Base-by-base conservation (phyloP, 2,888 invertebrate genomes). In the Clepsis dumicolana region DNA sequence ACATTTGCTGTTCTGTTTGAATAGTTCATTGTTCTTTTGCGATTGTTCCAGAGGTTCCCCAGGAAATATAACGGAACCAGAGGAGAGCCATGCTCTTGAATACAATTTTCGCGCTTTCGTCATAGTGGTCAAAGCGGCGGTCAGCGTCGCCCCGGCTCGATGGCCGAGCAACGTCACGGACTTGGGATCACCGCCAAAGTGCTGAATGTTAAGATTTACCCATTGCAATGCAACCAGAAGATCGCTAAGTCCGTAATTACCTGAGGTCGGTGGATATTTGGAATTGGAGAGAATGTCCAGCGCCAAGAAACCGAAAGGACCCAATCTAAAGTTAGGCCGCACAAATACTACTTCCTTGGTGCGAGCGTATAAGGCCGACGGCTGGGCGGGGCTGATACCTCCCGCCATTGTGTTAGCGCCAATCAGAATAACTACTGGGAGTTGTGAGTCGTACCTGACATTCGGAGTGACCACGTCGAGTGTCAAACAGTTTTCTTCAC, bases 191-290 rank as follows among this genome's bases (percentile, higher is more conserved):
- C 98, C 98, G 0, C 98, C 98, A 80, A 98, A 98, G 83, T 97
- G 95, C 66, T 95, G 95, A 54, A 98, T 97, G 82, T 98, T 98
- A 73, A 95, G 87, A 70, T 97, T 94, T 1, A 98, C 95, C 98
- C 98, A 98, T 69, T 95, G 94, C 18, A 98, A 90, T 0, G 95
- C 97, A 0, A 94, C 95, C 14, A 97, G 83, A 69, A 98, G 95
- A 81, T 98, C 98, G 1, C 96, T 96, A 0, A 98, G 94, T 0
- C 96, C 98, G 80, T 98, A 98, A 86, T 98, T 98, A 32, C 98
- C 98, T 0, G 97, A 97, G 0, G 96, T 96, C 29, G 94, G 95
- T 0, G 97, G 96, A 81, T 97, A 96, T 21, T 95, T 94, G 0
- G 95, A 93, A 75, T 95, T 94, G 0, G 96, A 95, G 0, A 98